Evolutionary conservation across 23 tunicate species (phyloP), one percentile per base, ranked within the genome.

Genomic region (Trididemnum nubilum): DNA sequence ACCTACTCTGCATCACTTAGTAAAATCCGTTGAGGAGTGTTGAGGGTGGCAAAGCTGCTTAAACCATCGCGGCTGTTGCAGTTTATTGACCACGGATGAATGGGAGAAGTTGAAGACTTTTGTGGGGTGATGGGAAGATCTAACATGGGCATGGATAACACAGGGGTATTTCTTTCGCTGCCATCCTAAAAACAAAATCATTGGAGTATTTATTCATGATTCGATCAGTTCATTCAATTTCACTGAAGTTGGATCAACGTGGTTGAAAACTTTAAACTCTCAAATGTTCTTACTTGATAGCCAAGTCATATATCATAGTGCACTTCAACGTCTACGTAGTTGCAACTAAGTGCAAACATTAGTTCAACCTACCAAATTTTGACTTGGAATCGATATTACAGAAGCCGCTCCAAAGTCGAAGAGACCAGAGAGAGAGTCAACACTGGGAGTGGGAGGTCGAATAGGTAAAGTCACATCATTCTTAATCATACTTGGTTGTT

Each of bases 11-110:
- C 64, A 64, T 88, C 93, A 70, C 93, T 88, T 3, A 74, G 84
- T 18, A 88, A 31, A 58, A 88, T 69, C 52, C 79, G 50, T 44
- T 88, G 93, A 3, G 93, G 93, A n/a, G 93, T 88, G 85, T 73
- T 73, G 21, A 81, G 72, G 5, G 83, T 7, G 18, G 72, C 21
- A 57, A 73, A 80, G 4, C 78, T 24, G 18, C 90, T 54, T 37
- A 79, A 34, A 0, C 81, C 60, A 0, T 73, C 75, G 2, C 75
- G 54, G 52, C 67, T 59, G 51, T 74, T 64, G 12, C 65, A 67
- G 33, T 39, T 65, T 15, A 71, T 81, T n/a, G 80, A 77, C 91
- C 91, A 81, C 22, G 90, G 90, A 60, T 86, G 83, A 4, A 86
- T 24, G 7, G 90, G 90, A 18, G 79, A 71, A 2, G 64, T 15